Percentiles rank a stretch among this genome's conserved stretches.
Evolutionary conservation across 1,140 invertebrate species (phyloP).

Genomic region (Anadara kagoshimensis): DNA sequence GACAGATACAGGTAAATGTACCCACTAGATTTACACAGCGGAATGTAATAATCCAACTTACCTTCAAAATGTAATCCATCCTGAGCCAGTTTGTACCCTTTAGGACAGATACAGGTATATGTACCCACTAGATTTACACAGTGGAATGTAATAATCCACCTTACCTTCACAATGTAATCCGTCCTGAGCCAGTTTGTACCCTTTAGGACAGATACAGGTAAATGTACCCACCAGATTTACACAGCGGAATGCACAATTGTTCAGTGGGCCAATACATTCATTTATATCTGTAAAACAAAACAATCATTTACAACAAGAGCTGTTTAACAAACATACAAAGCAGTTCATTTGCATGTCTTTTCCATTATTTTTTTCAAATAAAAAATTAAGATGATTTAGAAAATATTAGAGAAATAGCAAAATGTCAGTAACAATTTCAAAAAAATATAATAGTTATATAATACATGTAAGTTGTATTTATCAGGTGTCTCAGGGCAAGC

Average conservation of each 20-base stretch:
- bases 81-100: constrained; percentile 81
- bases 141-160: constrained; percentile 79
- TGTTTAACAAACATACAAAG: not conserved
- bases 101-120: constrained; percentile 83
- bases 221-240: constrained; percentile 82
- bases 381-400: not conserved
- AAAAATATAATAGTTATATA: not conserved
- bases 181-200: constrained; percentile 83
- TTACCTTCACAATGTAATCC: constrained; percentile 86
- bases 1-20: constrained; percentile 83
- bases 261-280: constrained; percentile 86
- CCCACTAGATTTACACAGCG: constrained; percentile 81
- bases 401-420: too few relatives aligned
- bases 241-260: constrained; percentile 87
- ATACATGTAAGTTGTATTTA: not conserved
- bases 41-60: constrained; percentile 79
- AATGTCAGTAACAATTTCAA: not conserved
- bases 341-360: not conserved
- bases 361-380: not conserved
- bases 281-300: constrained; percentile 85
- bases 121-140: constrained; percentile 81
- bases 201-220: constrained; percentile 82
- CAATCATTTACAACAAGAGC: not conserved
- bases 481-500: not conserved
- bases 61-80: constrained; percentile 89